phyloP scores from a whole-genome alignment of 2,888 invertebrate species.

The Pseudanteris insignis region DNA sequence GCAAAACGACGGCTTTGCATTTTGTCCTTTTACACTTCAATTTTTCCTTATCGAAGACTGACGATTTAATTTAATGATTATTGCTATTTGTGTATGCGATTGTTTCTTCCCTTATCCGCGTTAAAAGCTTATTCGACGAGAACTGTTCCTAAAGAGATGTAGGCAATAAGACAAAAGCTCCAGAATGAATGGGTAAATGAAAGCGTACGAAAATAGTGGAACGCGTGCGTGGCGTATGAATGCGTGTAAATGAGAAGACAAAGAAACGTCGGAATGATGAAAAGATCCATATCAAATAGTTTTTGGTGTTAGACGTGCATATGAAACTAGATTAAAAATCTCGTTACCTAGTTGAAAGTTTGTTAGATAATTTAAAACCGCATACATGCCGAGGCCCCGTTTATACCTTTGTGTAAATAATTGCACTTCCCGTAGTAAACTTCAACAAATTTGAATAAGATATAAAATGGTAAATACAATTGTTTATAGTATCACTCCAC shows the following conservation, averaged over 20 bases:
- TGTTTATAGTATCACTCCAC: slow-evolving; percentile 45
- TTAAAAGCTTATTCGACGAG: slow-evolving; percentile 61
- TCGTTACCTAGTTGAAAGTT: slow-evolving; percentile 66
- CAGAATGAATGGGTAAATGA: slow-evolving; percentile 47
- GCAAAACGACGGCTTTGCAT: slow-evolving; percentile 49
- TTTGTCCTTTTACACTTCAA: slow-evolving; percentile 47
- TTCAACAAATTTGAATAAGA: slow-evolving; percentile 40
- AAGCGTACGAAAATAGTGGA: slow-evolving; percentile 35
- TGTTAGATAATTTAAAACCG: slow-evolving; percentile 63
- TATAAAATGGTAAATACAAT: slow-evolving; percentile 40
- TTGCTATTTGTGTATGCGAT: slow-evolving; percentile 46
- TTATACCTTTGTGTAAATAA: slow-evolving; percentile 65
- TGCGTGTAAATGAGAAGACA: slow-evolving; percentile 34
- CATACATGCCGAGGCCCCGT: slow-evolving; percentile 64
- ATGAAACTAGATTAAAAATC: slow-evolving; percentile 63
- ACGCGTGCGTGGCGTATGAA: slow-evolving; percentile 25
- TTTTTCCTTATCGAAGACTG: slow-evolving; percentile 60
- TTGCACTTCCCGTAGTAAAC: slow-evolving; percentile 58
- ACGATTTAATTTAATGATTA: slow-evolving; percentile 52
- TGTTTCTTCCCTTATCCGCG: slow-evolving; percentile 51
- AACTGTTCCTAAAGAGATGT: slow-evolving; percentile 65
- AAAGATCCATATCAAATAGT: slow-evolving; percentile 67
- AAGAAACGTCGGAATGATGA: slow-evolving; percentile 49
- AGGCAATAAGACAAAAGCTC: slow-evolving; percentile 64
- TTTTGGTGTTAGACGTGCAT: slow-evolving; percentile 66